These are phyloP conservation scores for silkworm (Bombyx mori) DNA, from an alignment of 1,140 invertebrate genomes.

Conservation along the genomic window ASM3026992v2 NC_085128.1:1194501-1195000, in stretches of 20 bases:
- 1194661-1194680: too few species aligned
- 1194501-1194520: too few species aligned
- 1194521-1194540: too few species aligned
- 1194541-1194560: too few species aligned
- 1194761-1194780: slow-evolving; percentile 51
- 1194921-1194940: slow-evolving; percentile 15
- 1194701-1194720: too few species aligned
- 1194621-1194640: too few species aligned
- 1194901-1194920: slow-evolving; percentile 14
- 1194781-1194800: slow-evolving; percentile 39
- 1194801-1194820: slow-evolving; percentile 37
- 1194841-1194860: slow-evolving; percentile 60
- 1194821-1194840: slow-evolving; percentile 60
- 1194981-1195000: slow-evolving; percentile 11
- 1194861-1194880: slow-evolving; percentile 52
- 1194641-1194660: too few species aligned
- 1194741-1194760: slow-evolving; percentile 39
- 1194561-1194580: too few species aligned
- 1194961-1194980: slow-evolving; percentile 13
- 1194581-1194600: too few species aligned
- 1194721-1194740: not conserved
- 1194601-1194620: too few species aligned
- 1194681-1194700: slow-evolving; percentile 26
- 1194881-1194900: slow-evolving; percentile 27
- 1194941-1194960: slow-evolving; percentile 11